Evolutionary conservation across 2,888 invertebrate species (phyloP).

Genomic region (Labia minor): DNA sequence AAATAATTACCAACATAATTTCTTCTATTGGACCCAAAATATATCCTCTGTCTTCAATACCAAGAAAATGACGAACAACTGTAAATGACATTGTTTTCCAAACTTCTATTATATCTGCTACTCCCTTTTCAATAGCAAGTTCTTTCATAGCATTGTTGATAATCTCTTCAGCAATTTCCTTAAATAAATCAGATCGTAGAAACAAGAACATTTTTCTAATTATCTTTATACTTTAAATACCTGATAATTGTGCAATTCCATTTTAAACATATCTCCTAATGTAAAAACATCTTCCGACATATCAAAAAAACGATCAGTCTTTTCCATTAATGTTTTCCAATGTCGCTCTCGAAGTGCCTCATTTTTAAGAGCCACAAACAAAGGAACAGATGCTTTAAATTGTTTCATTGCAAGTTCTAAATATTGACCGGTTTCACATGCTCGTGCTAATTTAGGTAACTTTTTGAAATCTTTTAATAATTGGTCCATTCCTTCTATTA

Average conservation of each 20-base stretch:
- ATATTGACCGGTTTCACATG: conserved; percentile 50
- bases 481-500: conserved; percentile 75
- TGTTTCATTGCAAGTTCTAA: conserved; percentile 77
- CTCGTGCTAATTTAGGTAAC: conserved; percentile 50
- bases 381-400: conserved; percentile 74
- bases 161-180: conserved; percentile 71
- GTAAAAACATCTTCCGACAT: conserved; percentile 84
- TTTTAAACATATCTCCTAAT: conserved; percentile 81
- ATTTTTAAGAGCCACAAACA: conserved; percentile 84
- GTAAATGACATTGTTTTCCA: conserved; percentile 47
- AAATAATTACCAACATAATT: conserved; percentile 40
- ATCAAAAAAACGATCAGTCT: conserved; percentile 67
- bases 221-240: background rate
- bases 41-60: conserved; percentile 64
- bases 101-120: conserved; percentile 67
- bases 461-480: conserved; percentile 69
- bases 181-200: conserved; percentile 25
- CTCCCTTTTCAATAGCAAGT: conserved; percentile 78
- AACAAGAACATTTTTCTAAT: background rate
- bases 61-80: conserved; percentile 55
- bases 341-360: conserved; percentile 82
- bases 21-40: conserved; percentile 76
- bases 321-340: conserved; percentile 79
- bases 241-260: conserved; percentile 78
- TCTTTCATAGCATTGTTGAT: conserved; percentile 84